Conservation (phyloP, 2,797 vertebrate genomes). For the Alcedo quadribrachys region DNA sequence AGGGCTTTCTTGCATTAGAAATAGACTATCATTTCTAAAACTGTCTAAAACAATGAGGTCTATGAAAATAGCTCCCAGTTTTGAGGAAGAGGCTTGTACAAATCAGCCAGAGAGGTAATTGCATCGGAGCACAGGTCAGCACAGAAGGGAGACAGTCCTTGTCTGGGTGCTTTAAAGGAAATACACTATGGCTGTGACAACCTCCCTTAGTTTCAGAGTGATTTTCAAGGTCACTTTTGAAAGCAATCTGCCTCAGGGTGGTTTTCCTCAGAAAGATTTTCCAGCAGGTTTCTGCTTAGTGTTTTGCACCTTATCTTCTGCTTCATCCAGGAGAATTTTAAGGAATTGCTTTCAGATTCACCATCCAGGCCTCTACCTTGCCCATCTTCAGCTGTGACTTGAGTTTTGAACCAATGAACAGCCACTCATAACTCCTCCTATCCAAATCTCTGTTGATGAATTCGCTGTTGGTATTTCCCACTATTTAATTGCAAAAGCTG, state of each 20-base stretch:
- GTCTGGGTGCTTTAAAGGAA: slow-evolving; percentile 22
- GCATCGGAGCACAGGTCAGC: slow-evolving; percentile 16
- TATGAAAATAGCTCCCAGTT: slow-evolving; percentile 53
- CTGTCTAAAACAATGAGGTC: slow-evolving; percentile 48
- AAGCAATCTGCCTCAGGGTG: slow-evolving; percentile 8
- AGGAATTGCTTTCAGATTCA: neutral
- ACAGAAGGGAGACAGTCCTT: slow-evolving; percentile 14
- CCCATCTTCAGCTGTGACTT: neutral
- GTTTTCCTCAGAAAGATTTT: slow-evolving; percentile 11
- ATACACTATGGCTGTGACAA: neutral
- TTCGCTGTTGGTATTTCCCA: neutral
- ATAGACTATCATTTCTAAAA: slow-evolving; percentile 55
- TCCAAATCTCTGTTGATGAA: neutral
- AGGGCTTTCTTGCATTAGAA: slow-evolving; percentile 57
- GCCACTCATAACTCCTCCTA: neutral
- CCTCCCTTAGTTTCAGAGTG: neutral
- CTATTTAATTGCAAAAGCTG: neutral
- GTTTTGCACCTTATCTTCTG: neutral
- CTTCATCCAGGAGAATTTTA: neutral
- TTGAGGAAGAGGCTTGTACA: slow-evolving; percentile 27
- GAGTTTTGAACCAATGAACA: neutral
- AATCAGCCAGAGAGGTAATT: slow-evolving; percentile 38
- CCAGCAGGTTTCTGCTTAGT: neutral
- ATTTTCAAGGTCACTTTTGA: slow-evolving; percentile 38
- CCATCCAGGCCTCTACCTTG: neutral